Base-by-base conservation (phyloP, 2,113 vertebrate species). In the Tauraco erythrolophus region DNA sequence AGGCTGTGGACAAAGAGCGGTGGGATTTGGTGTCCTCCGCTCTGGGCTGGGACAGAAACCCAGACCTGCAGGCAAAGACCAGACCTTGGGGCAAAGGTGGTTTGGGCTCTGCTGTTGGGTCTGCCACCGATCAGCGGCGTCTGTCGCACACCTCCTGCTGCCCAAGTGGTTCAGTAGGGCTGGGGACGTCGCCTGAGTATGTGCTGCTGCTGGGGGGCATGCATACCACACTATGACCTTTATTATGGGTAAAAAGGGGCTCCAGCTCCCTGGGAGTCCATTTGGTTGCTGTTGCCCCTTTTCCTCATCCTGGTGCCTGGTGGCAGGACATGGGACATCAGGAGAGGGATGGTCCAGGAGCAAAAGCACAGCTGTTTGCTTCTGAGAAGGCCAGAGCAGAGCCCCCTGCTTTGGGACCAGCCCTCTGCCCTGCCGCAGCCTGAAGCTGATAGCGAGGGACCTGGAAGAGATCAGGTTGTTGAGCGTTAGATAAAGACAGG, bases 121-220 rank as follows among this genome's bases (percentile, higher is more conserved):
- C 33, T 84, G 24, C 19, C 33, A 9, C 35, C 2, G 1, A 3
- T 35, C 62, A 48, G 33, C 2, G 2, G 33, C 2, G 0, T 4
- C 9, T 43, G 43, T 60, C 75, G 31, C 4, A 0, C 39, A 28
- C 23, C 39, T 90, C 48, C 70, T 51, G 48, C 48, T 48, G 70
- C 21, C 41, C 68, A 21, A 35, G 17, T 10, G 11, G 9, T 25
- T 64, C 78, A 51, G 60, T 33, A 27, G 58, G 10, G 39, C 37
- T 2, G 33, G 48, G 43, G 19, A 33, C 24, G 22, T 11, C 37
- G 51, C 76, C 35, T 19, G 50, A 45, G 31, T 39, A 12, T 35
- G 14, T 0, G 0, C 39, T 60, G 19, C 27, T 88, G 39, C 45
- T 61, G 43, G 50, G 45, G 41, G 50, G 37, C 33, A 7, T 2